Conservation (phyloP, 1,140 invertebrate genomes). For the Littorina saxatilis region DNA sequence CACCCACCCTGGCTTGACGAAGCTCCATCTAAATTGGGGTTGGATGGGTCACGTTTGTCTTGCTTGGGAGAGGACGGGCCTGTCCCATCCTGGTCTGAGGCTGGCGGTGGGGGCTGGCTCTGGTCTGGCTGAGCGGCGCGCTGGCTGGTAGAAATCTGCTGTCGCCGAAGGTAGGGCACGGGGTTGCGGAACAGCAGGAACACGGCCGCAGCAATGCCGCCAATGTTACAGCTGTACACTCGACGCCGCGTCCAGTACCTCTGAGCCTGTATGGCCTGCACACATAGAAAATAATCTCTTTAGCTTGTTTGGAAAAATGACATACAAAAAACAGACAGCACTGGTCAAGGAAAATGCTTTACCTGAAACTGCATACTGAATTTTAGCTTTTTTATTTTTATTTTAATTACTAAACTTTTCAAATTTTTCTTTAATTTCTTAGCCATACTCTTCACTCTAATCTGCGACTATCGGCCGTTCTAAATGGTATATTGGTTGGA, state of each 20-base stretch:
- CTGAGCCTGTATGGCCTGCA: conserved; percentile 60
- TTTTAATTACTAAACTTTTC: too few relatives aligned
- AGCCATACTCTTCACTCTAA: too few relatives aligned
- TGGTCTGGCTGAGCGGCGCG: background rate
- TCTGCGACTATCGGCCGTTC: too few relatives aligned
- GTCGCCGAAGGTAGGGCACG: background rate
- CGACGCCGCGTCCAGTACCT: conserved; percentile 63
- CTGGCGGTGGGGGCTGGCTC: background rate
- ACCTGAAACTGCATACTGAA: too few relatives aligned
- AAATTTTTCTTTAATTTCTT: too few relatives aligned
- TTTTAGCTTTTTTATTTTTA: too few relatives aligned
- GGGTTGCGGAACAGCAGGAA: conserved; percentile 65
- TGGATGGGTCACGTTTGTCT: background rate
- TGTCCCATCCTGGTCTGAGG: background rate
- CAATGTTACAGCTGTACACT: conserved; percentile 68
- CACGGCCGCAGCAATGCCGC: conserved; percentile 66
- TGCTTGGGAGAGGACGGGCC: background rate
- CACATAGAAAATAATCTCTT: too few relatives aligned
- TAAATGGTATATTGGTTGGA: too few relatives aligned
- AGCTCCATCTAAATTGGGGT: background rate
- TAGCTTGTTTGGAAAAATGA: too few relatives aligned
- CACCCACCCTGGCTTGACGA: background rate
- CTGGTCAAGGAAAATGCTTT: too few relatives aligned
- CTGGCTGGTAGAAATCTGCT: background rate
- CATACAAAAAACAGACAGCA: too few relatives aligned